Conservation (phyloP, 2,888 invertebrate genomes). For the Trilocha varians region DNA sequence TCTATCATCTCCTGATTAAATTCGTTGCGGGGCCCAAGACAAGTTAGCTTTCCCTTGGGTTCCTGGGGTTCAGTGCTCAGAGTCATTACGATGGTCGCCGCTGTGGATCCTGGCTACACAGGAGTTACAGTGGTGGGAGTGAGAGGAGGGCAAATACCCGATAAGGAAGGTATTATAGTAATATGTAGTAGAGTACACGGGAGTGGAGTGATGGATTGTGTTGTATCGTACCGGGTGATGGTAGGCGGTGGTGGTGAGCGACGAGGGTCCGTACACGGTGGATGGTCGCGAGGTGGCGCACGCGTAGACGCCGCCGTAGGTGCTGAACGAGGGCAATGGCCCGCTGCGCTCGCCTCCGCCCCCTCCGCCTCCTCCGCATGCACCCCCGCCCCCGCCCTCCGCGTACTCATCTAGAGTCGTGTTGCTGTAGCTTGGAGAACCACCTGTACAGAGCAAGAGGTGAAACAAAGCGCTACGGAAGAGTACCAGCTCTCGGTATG, state of each 20-base stretch:
- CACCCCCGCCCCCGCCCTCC: slow-evolving; percentile 20
- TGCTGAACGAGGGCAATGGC: slow-evolving; percentile 70
- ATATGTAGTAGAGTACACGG: too few species aligned
- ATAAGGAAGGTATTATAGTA: too few species aligned
- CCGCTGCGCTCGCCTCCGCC: slow-evolving; percentile 43
- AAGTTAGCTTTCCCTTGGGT: too few species aligned
- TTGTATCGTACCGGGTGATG: slow-evolving; percentile 39
- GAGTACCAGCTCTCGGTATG: too few species aligned
- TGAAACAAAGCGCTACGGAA: too few species aligned
- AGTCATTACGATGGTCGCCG: too few species aligned
- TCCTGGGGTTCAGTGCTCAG: too few species aligned
- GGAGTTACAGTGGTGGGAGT: too few species aligned
- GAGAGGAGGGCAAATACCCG: too few species aligned
- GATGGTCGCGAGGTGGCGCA: slow-evolving; percentile 38
- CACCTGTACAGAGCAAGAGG: slow-evolving; percentile 39
- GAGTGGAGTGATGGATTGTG: not conserved
- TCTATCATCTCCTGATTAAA: too few species aligned
- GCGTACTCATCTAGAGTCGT: slow-evolving; percentile 34
- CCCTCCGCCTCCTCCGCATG: slow-evolving; percentile 26
- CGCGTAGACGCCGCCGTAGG: slow-evolving; percentile 63
- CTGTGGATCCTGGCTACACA: too few species aligned
- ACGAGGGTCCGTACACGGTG: slow-evolving; percentile 38
- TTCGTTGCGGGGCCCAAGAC: too few species aligned
- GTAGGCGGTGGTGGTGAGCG: slow-evolving; percentile 35
- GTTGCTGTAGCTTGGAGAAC: slow-evolving; percentile 43